These are phyloP conservation scores for Rhinoraja longicauda DNA, from an alignment of 2,797 vertebrate species.

Conservation along the genomic window DNA sequence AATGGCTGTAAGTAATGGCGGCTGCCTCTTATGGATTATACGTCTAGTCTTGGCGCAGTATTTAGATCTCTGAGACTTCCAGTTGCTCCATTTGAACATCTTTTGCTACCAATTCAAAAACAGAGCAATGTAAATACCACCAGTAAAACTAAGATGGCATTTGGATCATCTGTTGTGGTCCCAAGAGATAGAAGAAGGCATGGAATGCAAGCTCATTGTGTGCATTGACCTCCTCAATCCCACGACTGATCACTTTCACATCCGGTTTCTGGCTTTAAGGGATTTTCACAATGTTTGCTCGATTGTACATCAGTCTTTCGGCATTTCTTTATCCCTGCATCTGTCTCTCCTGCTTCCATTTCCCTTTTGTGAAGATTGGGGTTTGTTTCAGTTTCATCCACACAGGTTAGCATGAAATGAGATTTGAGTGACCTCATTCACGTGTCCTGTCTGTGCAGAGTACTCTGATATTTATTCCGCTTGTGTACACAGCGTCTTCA, in stretches of 20 bases:
- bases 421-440: not conserved
- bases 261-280: not conserved
- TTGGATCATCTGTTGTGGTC: not conserved
- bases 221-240: not conserved
- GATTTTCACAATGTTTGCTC: not conserved
- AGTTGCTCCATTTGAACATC: not conserved
- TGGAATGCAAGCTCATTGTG: not conserved
- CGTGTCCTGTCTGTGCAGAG: not conserved
- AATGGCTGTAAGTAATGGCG: not conserved
- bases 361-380: not conserved
- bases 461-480: not conserved
- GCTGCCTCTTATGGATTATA: not conserved
- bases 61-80: not conserved
- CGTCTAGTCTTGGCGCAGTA: not conserved
- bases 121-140: not conserved
- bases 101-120: not conserved
- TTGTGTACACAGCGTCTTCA: not conserved
- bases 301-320: not conserved
- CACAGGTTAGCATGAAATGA: not conserved
- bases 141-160: not conserved
- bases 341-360: not conserved
- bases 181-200: not conserved
- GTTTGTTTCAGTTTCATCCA: not conserved
- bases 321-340: not conserved
- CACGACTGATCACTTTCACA: not conserved